Evolutionary conservation across 2,888 invertebrate species (phyloP), one percentile per base, ranked within the genome.

Genomic region (Drosophila suboccidentalis): DNA sequence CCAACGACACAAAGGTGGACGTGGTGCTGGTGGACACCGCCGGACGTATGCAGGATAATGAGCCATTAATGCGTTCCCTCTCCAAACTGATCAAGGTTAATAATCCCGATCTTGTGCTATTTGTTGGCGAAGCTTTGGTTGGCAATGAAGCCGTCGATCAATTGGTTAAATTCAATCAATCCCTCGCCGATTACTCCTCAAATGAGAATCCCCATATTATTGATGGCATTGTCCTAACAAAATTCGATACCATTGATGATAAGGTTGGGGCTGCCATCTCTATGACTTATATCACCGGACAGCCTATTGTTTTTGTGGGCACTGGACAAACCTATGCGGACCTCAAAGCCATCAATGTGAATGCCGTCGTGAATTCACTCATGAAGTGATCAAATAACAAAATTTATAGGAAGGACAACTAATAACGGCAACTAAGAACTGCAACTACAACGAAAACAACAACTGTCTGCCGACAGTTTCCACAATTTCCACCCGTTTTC

Each of bases 61-160:
- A 99, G 91, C 99, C 99, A 0, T 94, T 99, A 43, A 99, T 99
- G 99, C 94, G 98, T 74, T 98, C 99, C 0, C 94, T 99, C 55
- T 97, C 99, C 5, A 99, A 99, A 94, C 94, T 99, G 77, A 99
- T 99, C 90, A 97, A 97, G 93, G 97, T 99, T 46, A 99, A 99
- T 93, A 96, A 98, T 90, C 99, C 99, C 0, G 99, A 99, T 93
- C 94, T 98, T 91, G 99, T 99, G 2, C 94, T 99, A n/a, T 99
- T 99, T 93, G 99, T 99, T 10, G 99, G 99, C 0, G 99, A 99
- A 92, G 99, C 99, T 0, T 94, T 99, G n/a, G 99, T 99, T 0
- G 99, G 99, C 32, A 99, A 99, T 93, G 99, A 99, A 92, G 99
- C 99, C 15, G 99, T 99, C 22, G 99, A 99, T 94, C 99, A 99